Conservation (phyloP, 2,797 vertebrate species). For the Bradypus variegatus region DNA sequence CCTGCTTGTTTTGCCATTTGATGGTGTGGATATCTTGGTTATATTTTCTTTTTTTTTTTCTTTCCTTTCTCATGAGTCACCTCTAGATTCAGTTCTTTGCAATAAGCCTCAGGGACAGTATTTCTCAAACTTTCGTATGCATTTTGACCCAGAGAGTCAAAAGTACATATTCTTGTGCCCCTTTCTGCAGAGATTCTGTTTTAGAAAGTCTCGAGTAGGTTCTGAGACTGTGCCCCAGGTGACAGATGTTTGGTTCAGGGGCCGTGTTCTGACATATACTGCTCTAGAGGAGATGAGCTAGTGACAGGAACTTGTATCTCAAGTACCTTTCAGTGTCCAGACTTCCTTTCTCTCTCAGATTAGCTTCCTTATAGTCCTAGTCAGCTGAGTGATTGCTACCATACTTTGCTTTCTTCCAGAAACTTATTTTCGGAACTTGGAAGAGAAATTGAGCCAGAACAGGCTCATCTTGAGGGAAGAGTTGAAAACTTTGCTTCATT, state of each 20-base stretch:
- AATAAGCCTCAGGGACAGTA: neutral
- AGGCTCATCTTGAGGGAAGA: slow-evolving; percentile 81
- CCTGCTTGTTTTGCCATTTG: neutral
- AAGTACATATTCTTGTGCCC: neutral
- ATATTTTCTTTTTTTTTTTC: neutral
- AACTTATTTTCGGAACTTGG: slow-evolving; percentile 77
- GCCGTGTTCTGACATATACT: neutral
- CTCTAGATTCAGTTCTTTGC: neutral
- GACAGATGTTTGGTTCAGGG: neutral
- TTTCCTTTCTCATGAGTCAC: neutral
- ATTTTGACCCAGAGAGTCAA: neutral
- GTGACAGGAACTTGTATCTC: fast-evolving
- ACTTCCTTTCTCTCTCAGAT: neutral
- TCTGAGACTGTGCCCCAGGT: neutral
- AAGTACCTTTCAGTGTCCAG: neutral
- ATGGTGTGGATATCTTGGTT: neutral
- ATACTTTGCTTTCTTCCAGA: slow-evolving; percentile 72
- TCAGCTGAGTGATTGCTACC: neutral
- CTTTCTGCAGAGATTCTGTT: neutral
- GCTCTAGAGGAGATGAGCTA: neutral
- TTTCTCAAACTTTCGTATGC: neutral
- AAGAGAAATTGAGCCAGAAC: slow-evolving; percentile 81
- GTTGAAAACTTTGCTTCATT: slow-evolving; percentile 83
- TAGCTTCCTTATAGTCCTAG: neutral
- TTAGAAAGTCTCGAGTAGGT: neutral